phyloP scores from a whole-genome alignment of 2,113 vertebrate species.

The Agelaius phoeniceus region DNA sequence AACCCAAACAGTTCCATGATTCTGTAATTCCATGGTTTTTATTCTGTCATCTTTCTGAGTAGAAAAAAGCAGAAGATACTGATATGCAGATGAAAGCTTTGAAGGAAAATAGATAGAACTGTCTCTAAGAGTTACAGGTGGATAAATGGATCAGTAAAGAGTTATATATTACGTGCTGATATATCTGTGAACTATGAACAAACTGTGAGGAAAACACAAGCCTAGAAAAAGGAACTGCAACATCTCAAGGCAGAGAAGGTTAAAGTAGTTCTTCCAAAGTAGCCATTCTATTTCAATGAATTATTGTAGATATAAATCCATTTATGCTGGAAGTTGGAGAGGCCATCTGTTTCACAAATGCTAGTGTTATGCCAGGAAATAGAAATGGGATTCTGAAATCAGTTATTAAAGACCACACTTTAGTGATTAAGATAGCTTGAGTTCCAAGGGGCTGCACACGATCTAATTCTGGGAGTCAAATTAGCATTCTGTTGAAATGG shows the following conservation, averaged over 20 bases:
- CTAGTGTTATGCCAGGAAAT: background rate
- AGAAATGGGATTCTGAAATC: background rate
- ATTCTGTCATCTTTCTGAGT: background rate
- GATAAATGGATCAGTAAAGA: background rate
- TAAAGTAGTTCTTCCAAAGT: background rate
- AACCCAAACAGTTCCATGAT: background rate
- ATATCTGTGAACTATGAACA: background rate
- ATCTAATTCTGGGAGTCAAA: background rate
- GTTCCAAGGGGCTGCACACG: accelerated
- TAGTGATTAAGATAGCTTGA: background rate
- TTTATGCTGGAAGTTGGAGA: background rate
- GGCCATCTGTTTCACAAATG: background rate
- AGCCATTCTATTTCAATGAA: background rate
- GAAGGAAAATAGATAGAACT: slow-evolving; percentile 16
- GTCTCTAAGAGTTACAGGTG: background rate
- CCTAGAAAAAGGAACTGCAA: background rate
- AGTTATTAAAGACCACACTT: background rate
- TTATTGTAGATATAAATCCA: background rate
- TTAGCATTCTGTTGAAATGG: background rate
- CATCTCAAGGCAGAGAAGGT: background rate
- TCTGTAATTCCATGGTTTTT: background rate
- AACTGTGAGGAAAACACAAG: background rate
- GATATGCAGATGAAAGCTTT: background rate
- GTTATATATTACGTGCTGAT: background rate
- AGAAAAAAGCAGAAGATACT: background rate